These are phyloP conservation scores for Amaurobius ferox DNA, from an alignment of 2,888 invertebrate genomes.

Conservation along the genomic window DNA sequence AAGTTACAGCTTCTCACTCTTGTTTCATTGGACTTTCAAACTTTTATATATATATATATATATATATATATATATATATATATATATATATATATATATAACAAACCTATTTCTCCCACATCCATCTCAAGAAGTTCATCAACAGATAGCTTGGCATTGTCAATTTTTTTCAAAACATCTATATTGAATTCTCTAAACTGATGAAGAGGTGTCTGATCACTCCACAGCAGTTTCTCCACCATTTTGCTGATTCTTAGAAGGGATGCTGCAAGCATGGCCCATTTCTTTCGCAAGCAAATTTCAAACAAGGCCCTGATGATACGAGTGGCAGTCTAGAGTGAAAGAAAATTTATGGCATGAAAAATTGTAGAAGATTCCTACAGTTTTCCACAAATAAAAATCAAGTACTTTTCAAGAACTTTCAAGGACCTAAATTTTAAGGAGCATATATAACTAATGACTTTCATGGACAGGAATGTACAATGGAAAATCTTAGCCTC, in stretches of 20 bases:
- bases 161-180: slow-evolving; percentile 88
- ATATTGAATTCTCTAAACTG: slow-evolving; percentile 84
- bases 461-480: too few species aligned
- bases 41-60: too few species aligned
- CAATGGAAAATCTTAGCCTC: too few species aligned
- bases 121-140: slow-evolving; percentile 91
- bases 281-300: slow-evolving; percentile 91
- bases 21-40: too few species aligned
- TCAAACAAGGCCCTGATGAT: slow-evolving; percentile 96
- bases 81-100: too few species aligned
- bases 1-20: too few species aligned
- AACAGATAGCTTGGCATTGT: slow-evolving; percentile 82
- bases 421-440: too few species aligned
- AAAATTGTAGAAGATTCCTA: too few species aligned
- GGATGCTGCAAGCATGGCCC: slow-evolving; percentile 90
- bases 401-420: too few species aligned
- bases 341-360: too few species aligned
- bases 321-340: slow-evolving; percentile 88
- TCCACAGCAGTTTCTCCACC: slow-evolving; percentile 95
- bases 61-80: neutral
- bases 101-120: slow-evolving; percentile 87
- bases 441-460: too few species aligned
- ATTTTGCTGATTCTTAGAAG: slow-evolving; percentile 93
- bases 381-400: too few species aligned
- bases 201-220: slow-evolving; percentile 87